Evolutionary conservation across 2,797 vertebrate genomes (phyloP).

Genomic region (Aulostomus chinensis): DNA sequence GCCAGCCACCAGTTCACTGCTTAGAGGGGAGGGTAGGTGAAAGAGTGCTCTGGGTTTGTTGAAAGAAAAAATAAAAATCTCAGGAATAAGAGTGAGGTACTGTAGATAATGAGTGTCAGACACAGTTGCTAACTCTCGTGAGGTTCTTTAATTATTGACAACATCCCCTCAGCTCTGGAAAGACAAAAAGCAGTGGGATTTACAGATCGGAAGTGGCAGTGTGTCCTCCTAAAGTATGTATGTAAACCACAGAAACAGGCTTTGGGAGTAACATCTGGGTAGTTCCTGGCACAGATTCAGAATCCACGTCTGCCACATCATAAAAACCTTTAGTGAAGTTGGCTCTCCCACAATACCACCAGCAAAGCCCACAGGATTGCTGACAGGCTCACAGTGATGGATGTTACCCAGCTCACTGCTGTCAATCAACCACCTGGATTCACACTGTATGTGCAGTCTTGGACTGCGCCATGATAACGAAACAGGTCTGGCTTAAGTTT

Average conservation of each 20-base stretch:
- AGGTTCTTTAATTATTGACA: conserved; percentile 47
- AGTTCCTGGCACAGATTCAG: conserved; percentile 56
- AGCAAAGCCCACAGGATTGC: conserved; percentile 52
- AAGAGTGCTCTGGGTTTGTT: conserved; percentile 20
- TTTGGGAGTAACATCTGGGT: conserved; percentile 68
- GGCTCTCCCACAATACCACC: conserved; percentile 57
- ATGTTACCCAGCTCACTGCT: conserved; percentile 54
- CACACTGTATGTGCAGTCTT: conserved; percentile 21
- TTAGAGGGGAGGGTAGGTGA: conserved; percentile 25
- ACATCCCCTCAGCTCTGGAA: conserved; percentile 19
- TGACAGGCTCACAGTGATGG: conserved; percentile 51
- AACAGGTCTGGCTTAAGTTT: conserved; percentile 17
- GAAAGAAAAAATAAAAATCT: conserved; percentile 22
- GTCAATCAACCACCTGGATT: conserved; percentile 55
- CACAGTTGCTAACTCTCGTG: conserved; percentile 18
- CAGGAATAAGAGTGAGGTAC: conserved; percentile 18
- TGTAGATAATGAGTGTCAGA: conserved; percentile 43
- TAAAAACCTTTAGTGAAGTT: conserved; percentile 67
- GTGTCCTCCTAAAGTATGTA: conserved; percentile 1
- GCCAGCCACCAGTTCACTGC: conserved; percentile 32
- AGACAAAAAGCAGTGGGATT: conserved; percentile 6
- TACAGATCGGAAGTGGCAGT: conserved; percentile 4
- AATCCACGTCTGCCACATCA: conserved; percentile 64
- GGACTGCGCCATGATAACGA: conserved; percentile 26
- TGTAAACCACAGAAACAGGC: conserved; percentile 24